These are phyloP conservation scores for Cyprinus carpio DNA, from an alignment of 2,113 vertebrate genomes.

Conservation along the genomic window DNA sequence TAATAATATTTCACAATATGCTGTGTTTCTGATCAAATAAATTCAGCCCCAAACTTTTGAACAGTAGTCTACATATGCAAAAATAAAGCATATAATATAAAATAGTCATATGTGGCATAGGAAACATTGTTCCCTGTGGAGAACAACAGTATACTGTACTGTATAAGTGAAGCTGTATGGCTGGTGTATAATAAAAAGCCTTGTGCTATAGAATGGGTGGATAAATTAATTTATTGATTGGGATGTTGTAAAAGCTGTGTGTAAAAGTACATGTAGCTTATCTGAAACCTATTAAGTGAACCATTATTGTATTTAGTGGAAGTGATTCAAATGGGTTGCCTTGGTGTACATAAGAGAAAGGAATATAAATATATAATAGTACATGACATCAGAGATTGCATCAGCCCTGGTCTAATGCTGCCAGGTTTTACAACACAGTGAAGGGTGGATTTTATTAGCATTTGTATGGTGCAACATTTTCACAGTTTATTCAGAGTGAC, in stretches of 20 bases:
- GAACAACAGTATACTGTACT: no score
- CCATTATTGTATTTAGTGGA: slow-evolving; percentile 4
- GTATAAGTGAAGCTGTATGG: not conserved
- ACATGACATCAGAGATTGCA: slow-evolving; percentile 32
- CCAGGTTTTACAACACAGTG: slow-evolving; percentile 13
- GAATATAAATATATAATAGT: not conserved
- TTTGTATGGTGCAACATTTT: slow-evolving; percentile 23
- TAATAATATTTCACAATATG: no score
- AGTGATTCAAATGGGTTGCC: not conserved
- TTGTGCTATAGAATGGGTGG: not conserved
- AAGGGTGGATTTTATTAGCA: slow-evolving; percentile 13
- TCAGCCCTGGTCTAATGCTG: slow-evolving; percentile 5
- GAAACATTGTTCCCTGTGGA: not conserved
- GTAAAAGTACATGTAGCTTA: not conserved
- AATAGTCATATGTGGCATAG: no score
- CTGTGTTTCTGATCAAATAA: no score
- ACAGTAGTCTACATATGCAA: no score
- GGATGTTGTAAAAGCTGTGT: not conserved
- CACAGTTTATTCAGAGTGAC: slow-evolving; percentile 8
- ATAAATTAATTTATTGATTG: not conserved
- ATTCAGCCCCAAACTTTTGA: no score
- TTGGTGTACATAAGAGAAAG: slow-evolving; percentile 9
- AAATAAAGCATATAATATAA: no score
- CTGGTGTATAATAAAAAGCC: not conserved
- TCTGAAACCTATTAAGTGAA: slow-evolving; percentile 14